These are phyloP conservation scores for Trissolcus basalis DNA, from an alignment of 1,140 invertebrate genomes.

Conservation along the genomic window DNA sequence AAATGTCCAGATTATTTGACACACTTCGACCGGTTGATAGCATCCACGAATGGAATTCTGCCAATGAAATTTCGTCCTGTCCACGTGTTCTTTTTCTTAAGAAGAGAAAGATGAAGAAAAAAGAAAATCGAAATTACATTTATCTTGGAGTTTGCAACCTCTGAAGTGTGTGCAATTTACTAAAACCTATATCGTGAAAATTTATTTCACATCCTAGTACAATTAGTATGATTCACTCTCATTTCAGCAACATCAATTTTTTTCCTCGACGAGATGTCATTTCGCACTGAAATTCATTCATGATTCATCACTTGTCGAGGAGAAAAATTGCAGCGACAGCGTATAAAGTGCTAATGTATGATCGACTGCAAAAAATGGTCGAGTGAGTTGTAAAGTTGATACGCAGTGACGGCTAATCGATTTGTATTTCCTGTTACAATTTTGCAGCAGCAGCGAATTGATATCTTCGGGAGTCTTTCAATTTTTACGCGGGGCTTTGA, in stretches of 20 bases:
- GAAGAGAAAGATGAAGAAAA: too few relatives aligned
- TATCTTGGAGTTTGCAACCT: too few relatives aligned
- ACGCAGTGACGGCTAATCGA: slow-evolving; percentile 54
- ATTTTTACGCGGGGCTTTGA: slow-evolving; percentile 14
- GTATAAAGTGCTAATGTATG: slow-evolving; percentile 56
- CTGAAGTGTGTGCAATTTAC: too few relatives aligned
- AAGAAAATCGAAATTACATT: too few relatives aligned
- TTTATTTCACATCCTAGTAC: neutral
- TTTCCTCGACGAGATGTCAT: slow-evolving; percentile 39
- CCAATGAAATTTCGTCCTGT: neutral
- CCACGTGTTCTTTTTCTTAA: too few relatives aligned
- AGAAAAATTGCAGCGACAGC: slow-evolving; percentile 50
- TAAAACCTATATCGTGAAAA: too few relatives aligned
- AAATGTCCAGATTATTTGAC: slow-evolving; percentile 51
- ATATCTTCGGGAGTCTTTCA: slow-evolving; percentile 36
- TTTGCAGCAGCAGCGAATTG: slow-evolving; percentile 40
- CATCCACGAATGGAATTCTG: slow-evolving; percentile 25
- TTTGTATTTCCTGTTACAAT: slow-evolving; percentile 48
- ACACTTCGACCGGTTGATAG: slow-evolving; percentile 35
- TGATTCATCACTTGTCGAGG: slow-evolving; percentile 51
- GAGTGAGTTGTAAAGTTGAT: slow-evolving; percentile 52
- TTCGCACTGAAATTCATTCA: slow-evolving; percentile 40
- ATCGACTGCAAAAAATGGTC: slow-evolving; percentile 51
- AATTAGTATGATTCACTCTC: slow-evolving; percentile 29
- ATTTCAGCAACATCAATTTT: slow-evolving; percentile 35